Evolutionary conservation across 2,888 invertebrate genomes (phyloP).

Genomic region (Asteroscopus sphinx): DNA sequence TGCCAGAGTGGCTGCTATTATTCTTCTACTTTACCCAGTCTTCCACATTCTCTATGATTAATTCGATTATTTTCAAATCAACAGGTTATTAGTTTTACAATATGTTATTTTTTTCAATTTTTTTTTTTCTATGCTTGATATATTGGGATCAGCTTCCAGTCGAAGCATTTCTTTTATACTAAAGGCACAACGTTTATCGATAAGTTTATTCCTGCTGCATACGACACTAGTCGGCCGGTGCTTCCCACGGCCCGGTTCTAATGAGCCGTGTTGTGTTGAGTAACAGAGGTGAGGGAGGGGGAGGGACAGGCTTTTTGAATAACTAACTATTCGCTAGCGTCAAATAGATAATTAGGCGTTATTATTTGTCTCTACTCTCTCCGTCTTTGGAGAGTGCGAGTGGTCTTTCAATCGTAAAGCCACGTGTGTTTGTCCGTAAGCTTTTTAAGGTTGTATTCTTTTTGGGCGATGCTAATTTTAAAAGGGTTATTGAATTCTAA

Average conservation of each 20-base stretch:
- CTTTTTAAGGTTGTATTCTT: not conserved
- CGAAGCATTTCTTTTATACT: too few species aligned
- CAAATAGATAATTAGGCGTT: slow-evolving; percentile 70
- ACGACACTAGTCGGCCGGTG: slow-evolving; percentile 71
- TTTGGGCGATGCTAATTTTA: not conserved
- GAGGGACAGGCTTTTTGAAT: slow-evolving; percentile 70
- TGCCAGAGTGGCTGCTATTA: too few species aligned
- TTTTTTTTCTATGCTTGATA: too few species aligned
- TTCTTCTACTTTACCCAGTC: slow-evolving; percentile 1
- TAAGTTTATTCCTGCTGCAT: slow-evolving; percentile 22
- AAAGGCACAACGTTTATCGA: slow-evolving; percentile 41
- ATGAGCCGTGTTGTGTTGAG: slow-evolving; percentile 87
- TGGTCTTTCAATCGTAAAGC: not conserved
- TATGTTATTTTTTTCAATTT: not conserved
- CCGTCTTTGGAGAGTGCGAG: slow-evolving; percentile 7
- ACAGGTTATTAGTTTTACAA: too few species aligned
- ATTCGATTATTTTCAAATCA: too few species aligned
- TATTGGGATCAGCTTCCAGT: too few species aligned
- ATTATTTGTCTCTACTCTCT: slow-evolving; percentile 59
- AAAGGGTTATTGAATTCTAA: not conserved
- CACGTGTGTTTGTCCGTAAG: too few species aligned
- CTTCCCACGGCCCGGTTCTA: slow-evolving; percentile 87
- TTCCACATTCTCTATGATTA: not conserved
- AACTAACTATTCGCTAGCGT: slow-evolving; percentile 72
- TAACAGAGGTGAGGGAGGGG: slow-evolving; percentile 71